These are phyloP conservation scores for Sisor rabdophorus DNA, from an alignment of 2,113 vertebrate genomes.

Conservation along the genomic window DNA sequence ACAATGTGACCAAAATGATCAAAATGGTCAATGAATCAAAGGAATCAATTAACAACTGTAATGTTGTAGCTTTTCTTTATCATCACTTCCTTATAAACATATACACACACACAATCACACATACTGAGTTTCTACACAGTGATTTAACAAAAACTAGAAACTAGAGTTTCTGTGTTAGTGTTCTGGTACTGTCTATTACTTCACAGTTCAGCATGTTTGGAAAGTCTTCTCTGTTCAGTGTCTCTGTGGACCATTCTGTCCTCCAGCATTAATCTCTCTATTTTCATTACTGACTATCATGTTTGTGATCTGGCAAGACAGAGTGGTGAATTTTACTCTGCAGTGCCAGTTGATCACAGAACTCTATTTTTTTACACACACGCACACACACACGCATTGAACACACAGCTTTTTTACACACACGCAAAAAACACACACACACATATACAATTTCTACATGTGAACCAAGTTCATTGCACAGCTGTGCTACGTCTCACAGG, in stretches of 20 bases:
- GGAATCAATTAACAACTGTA: background rate
- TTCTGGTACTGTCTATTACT: background rate
- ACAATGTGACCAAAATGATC: background rate
- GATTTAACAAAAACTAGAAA: no score
- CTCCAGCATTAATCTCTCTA: conserved; percentile 17
- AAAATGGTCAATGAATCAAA: background rate
- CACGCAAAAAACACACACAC: background rate
- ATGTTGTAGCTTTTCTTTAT: background rate
- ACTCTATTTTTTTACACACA: conserved; percentile 8
- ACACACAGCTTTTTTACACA: conserved; percentile 15
- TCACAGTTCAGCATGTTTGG: background rate
- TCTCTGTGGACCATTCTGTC: conserved; percentile 5
- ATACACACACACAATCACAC: background rate
- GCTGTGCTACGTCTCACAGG: conserved; percentile 24
- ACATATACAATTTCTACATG: conserved; percentile 7
- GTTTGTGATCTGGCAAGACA: conserved; percentile 10
- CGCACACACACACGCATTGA: background rate
- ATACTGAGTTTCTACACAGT: no score
- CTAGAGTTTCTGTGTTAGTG: no score
- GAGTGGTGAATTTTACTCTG: conserved; percentile 32
- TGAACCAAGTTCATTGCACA: conserved; percentile 30
- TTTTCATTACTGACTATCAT: conserved; percentile 39
- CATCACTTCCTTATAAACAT: background rate
- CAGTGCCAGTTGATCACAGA: conserved; percentile 22
- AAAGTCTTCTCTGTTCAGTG: background rate